These are phyloP conservation scores for Glaucomys volans DNA, from an alignment of 2,113 vertebrate genomes.

Conservation along the genomic window DNA sequence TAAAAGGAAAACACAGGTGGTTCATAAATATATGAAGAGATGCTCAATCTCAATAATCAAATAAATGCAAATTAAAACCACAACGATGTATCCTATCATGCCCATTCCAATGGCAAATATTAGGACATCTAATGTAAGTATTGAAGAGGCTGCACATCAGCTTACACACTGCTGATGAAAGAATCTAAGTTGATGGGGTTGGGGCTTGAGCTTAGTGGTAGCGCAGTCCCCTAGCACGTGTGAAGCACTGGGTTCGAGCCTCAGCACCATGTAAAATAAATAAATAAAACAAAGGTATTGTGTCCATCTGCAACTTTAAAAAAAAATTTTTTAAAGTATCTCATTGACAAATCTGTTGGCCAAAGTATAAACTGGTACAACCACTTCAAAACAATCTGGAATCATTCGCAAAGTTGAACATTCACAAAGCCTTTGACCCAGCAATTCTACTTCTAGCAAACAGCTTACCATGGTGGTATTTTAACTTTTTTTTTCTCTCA, in stretches of 20 bases:
- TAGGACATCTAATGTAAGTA: background rate
- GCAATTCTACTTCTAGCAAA: background rate
- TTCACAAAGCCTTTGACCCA: background rate
- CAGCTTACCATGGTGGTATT: background rate
- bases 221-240: too few species aligned
- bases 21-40: conserved; percentile 42
- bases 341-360: conserved; percentile 8
- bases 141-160: background rate
- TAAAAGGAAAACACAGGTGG: background rate
- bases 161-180: background rate
- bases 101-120: conserved; percentile 7
- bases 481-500: background rate
- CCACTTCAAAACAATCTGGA: background rate
- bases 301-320: too few species aligned
- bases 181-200: background rate
- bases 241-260: too few species aligned
- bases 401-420: background rate
- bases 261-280: too few species aligned
- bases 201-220: too few species aligned
- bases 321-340: background rate
- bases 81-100: conserved; percentile 14
- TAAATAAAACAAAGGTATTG: too few species aligned
- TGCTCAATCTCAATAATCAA: conserved; percentile 43
- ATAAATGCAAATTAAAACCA: conserved; percentile 59
- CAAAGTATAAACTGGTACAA: background rate